Conservation (phyloP, 2,113 vertebrate species). For the Phalacrocorax brasilianus region DNA sequence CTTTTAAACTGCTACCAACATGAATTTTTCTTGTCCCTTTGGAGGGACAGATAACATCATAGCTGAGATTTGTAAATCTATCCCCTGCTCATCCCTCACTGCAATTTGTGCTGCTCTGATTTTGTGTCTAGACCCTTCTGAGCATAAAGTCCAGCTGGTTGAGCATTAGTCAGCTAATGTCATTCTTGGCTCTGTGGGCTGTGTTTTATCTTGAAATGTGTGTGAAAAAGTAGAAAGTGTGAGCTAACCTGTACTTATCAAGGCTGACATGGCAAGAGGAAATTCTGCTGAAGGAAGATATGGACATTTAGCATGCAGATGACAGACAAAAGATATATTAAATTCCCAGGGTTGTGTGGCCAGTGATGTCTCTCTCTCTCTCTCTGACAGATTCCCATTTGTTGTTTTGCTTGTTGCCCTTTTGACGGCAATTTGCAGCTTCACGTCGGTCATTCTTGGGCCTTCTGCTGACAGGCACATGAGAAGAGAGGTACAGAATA, state of each 20-base stretch:
- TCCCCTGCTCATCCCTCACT: background rate
- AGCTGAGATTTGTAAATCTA: slow-evolving; percentile 28
- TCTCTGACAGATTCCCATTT: slow-evolving; percentile 39
- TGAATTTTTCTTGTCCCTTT: slow-evolving; percentile 19
- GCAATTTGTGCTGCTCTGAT: slow-evolving; percentile 2
- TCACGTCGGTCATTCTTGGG: background rate
- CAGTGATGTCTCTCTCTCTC: background rate
- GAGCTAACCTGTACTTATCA: slow-evolving; percentile 36
- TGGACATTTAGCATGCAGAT: slow-evolving; percentile 34
- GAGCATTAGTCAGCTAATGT: slow-evolving; percentile 46
- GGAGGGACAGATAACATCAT: slow-evolving; percentile 40
- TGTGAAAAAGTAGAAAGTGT: background rate
- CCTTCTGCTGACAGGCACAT: background rate
- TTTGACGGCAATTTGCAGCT: background rate
- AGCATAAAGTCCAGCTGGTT: background rate
- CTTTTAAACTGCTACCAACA: background rate
- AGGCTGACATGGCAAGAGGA: slow-evolving; percentile 12
- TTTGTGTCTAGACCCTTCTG: background rate
- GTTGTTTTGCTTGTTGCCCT: slow-evolving; percentile 27
- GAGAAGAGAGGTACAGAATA: background rate
- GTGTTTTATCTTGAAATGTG: background rate
- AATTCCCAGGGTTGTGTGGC: background rate
- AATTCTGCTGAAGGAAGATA: slow-evolving; percentile 3
- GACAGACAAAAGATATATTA: slow-evolving; percentile 30
- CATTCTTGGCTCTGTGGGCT: slow-evolving; percentile 5